Conservation (phyloP, 2,113 vertebrate genomes). For the Okapia johnstoni region DNA sequence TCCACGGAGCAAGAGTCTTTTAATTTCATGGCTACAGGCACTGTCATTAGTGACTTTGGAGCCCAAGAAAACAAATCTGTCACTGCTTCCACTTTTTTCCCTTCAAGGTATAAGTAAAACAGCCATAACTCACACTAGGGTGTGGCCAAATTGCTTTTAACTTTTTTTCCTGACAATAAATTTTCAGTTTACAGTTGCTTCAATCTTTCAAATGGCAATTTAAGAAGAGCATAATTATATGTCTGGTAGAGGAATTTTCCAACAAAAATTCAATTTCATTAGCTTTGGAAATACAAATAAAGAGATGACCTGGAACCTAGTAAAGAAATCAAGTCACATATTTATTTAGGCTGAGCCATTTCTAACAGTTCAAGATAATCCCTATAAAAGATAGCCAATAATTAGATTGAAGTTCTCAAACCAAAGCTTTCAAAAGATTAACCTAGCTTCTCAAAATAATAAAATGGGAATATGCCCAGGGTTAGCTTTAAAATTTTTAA, state of each 20-base stretch:
- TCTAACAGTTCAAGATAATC: conserved; percentile 4
- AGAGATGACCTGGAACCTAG: not conserved
- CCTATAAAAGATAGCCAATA: not conserved
- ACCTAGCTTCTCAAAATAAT: not conserved
- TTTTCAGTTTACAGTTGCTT: not conserved
- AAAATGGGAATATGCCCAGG: not conserved
- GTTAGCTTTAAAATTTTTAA: not conserved
- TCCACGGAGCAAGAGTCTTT: not conserved
- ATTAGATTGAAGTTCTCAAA: conserved; percentile 10
- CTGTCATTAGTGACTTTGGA: not conserved
- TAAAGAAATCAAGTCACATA: not conserved
- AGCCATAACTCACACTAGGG: not conserved
- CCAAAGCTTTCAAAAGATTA: conserved; percentile 50
- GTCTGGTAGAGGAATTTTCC: not conserved
- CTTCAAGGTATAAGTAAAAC: not conserved
- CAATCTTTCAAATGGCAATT: conserved; percentile 4
- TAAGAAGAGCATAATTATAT: not conserved
- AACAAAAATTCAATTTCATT: not conserved
- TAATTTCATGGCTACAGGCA: not conserved
- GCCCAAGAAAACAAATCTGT: not conserved
- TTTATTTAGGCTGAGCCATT: not conserved
- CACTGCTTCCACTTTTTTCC: not conserved
- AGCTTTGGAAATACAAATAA: conserved; percentile 30
- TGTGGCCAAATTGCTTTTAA: not conserved
- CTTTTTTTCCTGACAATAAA: not conserved